Conservation (phyloP, 2,888 invertebrate genomes). For the Automeris io region DNA sequence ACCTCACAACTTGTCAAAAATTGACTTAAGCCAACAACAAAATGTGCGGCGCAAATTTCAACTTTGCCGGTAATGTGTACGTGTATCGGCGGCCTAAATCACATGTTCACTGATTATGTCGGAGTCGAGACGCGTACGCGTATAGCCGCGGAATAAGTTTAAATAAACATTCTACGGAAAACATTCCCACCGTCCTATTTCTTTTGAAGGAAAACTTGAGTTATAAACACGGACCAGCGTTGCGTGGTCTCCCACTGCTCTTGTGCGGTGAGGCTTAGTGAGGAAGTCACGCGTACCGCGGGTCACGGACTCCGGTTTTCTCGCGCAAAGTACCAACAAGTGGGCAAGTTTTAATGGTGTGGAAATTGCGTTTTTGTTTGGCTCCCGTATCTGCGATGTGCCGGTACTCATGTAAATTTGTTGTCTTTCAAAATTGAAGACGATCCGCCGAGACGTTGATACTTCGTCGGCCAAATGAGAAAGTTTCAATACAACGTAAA, state of each 20-base stretch:
- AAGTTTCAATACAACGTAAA: too few relatives aligned
- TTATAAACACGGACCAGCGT: constrained; percentile 1
- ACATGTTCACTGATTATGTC: too few relatives aligned
- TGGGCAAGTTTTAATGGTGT: constrained; percentile 60
- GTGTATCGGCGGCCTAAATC: too few relatives aligned
- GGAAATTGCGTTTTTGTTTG: constrained; percentile 63
- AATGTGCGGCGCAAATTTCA: too few relatives aligned
- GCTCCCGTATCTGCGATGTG: constrained; percentile 43
- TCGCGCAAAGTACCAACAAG: constrained; percentile 37
- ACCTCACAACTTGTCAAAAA: too few relatives aligned
- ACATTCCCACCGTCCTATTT: constrained; percentile 38
- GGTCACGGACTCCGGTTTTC: constrained; percentile 15
- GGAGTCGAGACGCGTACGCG: too few relatives aligned
- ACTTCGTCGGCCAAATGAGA: neutral
- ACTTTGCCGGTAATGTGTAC: too few relatives aligned
- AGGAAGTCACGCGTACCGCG: neutral
- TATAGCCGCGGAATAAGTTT: constrained; percentile 12
- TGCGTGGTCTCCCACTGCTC: neutral
- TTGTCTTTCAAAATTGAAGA: constrained; percentile 24
- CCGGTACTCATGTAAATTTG: constrained; percentile 41
- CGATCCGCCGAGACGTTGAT: neutral
- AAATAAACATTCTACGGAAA: constrained; percentile 37
- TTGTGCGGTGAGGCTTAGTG: neutral
- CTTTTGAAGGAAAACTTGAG: constrained; percentile 20
- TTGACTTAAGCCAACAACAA: too few relatives aligned